Base-by-base conservation (phyloP, 2,888 invertebrate species). In the Lasioglossum oenotherae region DNA sequence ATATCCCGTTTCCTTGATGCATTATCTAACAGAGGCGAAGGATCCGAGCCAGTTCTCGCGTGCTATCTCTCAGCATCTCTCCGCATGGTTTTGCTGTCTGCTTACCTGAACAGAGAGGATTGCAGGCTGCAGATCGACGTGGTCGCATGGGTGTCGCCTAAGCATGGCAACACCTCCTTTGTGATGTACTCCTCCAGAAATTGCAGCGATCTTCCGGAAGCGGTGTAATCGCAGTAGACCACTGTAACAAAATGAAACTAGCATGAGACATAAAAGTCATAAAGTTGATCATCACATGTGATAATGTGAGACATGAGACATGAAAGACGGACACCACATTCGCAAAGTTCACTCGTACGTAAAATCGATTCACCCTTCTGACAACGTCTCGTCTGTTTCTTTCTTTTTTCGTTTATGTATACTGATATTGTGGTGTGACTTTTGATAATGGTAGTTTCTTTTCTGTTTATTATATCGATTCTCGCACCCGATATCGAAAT, bases 171-270 rank as follows among this genome's bases (percentile, higher is more conserved):
- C 23, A 98, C 98, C 92, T 98, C 97, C 82, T 97, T 96, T 23
- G 96, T 95, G 80, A 98, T 96, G 95, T 98, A 98, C 92, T 98
- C 98, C 94, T 98, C 98, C 89, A 98, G 96, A 96, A 98, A 98
- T 86, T 97, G 97, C 89, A 98, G 94, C 0, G 98, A 97, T 91
- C 98, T 96, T 23, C 98, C 98, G 0, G 98, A 98, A 2, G 98
- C 98, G 80, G 97, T 97, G 95, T 98, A 98, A 96, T 98, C 98
- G 95, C 98, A 98, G 95, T 98, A 98, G 19, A 98, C 97, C 92
- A 97, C 98, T 98, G 96, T 79, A 96, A 96, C 84, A 92, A 89
- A 92, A 88, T 84, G 83, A 77, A 73, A 79, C 0, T 5, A 4
- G 19, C 16, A 2, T 67, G 8, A 53, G 78, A 27, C 67, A 38